Conservation (phyloP, 2,113 vertebrate species). For the Poecile atricapillus region DNA sequence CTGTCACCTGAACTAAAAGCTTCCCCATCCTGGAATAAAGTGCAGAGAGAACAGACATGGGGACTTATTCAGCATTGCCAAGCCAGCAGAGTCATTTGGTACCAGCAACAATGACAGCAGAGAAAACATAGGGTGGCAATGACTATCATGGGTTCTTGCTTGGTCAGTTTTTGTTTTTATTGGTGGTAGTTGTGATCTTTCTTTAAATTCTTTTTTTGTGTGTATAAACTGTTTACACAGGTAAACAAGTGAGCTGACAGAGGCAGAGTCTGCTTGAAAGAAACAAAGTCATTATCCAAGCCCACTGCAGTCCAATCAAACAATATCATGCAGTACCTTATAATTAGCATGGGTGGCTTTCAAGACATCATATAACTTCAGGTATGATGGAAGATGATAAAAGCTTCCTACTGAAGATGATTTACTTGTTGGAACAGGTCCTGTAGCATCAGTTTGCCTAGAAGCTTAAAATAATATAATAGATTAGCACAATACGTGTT, state of each 20-base stretch:
- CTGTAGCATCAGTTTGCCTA: constrained; percentile 81
- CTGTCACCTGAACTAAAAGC: not conserved
- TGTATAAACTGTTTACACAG: not conserved
- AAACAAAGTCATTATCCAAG: not conserved
- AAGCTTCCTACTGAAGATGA: constrained; percentile 90
- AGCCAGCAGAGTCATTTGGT: not conserved
- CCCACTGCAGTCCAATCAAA: not conserved
- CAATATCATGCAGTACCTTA: constrained; percentile 75
- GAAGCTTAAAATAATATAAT: constrained; percentile 65
- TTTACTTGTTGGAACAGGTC: constrained; percentile 82
- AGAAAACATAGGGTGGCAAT: not conserved
- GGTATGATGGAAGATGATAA: constrained; percentile 92
- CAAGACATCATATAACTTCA: constrained; percentile 93
- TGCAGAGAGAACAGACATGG: not conserved
- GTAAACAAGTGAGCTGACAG: not conserved
- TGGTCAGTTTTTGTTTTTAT: not conserved
- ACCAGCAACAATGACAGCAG: not conserved
- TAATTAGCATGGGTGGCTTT: constrained; percentile 97
- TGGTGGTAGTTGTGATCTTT: not conserved
- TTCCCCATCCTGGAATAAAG: not conserved
- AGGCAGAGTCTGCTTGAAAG: not conserved
- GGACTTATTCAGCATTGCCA: fast-evolving
- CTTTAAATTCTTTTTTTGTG: not conserved
- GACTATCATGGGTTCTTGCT: not conserved
- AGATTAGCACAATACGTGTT: not conserved